Conservation (phyloP, 2,113 vertebrate genomes). For the Deroptyus accipitrinus region DNA sequence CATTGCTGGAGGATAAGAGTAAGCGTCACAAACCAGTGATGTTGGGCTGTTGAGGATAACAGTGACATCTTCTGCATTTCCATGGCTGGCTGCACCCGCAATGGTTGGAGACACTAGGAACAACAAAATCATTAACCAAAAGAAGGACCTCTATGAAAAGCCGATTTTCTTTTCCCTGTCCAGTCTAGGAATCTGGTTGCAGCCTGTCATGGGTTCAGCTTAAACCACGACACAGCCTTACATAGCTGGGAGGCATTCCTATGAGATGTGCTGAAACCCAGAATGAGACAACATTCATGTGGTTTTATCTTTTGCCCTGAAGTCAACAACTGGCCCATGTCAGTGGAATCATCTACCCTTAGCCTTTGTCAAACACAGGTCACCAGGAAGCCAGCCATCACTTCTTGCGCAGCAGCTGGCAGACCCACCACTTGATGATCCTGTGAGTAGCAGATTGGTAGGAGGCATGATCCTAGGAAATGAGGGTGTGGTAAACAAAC, state of each 20-base stretch:
- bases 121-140: neutral
- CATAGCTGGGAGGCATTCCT: neutral
- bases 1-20: slow-evolving; percentile 90
- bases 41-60: slow-evolving; percentile 91
- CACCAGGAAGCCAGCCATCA: neutral
- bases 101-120: slow-evolving; percentile 90
- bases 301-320: neutral
- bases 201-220: too few species aligned
- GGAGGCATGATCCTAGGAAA: neutral
- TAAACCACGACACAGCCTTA: too few species aligned
- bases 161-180: neutral
- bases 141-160: neutral
- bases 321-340: neutral
- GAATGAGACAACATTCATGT: neutral
- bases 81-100: slow-evolving; percentile 74
- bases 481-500: slow-evolving; percentile 3
- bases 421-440: neutral
- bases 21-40: slow-evolving; percentile 90
- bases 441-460: neutral
- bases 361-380: neutral
- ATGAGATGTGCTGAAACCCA: neutral
- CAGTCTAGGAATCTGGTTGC: neutral
- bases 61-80: slow-evolving; percentile 83
- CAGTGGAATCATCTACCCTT: neutral
- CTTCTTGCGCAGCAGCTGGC: neutral